These are phyloP conservation scores for Tachycineta bicolor DNA, from an alignment of 2,113 vertebrate genomes.

Conservation along the genomic window DNA sequence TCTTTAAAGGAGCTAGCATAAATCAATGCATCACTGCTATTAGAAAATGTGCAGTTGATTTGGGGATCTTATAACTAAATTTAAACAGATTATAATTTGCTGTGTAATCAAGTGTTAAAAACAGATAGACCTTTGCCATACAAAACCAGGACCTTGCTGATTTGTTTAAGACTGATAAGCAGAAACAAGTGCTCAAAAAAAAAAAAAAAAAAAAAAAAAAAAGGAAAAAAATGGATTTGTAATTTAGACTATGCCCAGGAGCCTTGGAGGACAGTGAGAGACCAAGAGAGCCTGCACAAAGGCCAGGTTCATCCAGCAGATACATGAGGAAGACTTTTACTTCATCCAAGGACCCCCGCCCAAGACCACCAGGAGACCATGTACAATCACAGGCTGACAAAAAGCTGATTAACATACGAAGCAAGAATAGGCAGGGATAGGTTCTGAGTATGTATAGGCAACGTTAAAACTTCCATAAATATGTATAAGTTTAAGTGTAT, in stretches of 20 bases:
- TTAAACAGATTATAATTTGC: not conserved
- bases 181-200: not conserved
- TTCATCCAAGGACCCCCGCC: not conserved
- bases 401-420: not conserved
- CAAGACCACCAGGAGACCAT: not conserved
- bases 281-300: too few relatives aligned
- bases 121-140: not conserved
- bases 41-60: not conserved
- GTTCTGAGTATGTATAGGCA: not conserved
- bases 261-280: not conserved
- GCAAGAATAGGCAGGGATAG: not conserved
- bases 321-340: not conserved
- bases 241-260: not conserved
- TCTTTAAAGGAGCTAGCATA: not conserved
- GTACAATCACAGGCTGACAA: not conserved
- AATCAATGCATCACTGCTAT: not conserved
- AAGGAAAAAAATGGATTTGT: not conserved
- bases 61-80: not conserved
- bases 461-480: not conserved
- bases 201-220: not conserved
- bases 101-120: not conserved
- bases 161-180: not conserved
- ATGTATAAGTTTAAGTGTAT: not conserved
- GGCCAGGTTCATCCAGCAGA: not conserved
- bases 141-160: not conserved